A percentile compares a stretch with the other conserved stretches of the same genome.
phyloP scores from a whole-genome alignment of 1,140 invertebrate genomes.

The Drosophila yakuba region DNA sequence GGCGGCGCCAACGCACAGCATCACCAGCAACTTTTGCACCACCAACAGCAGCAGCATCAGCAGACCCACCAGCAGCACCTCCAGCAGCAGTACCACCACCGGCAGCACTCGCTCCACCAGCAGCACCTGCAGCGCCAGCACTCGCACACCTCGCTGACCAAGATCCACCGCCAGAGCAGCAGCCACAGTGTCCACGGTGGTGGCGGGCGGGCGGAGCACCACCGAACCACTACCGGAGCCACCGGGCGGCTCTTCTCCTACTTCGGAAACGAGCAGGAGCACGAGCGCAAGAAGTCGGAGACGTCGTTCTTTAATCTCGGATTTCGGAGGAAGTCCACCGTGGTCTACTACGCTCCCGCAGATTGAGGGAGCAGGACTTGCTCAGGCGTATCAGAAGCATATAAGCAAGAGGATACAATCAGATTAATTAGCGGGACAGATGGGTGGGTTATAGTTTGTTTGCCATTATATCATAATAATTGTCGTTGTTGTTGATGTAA shows the following conservation, averaged over 20 bases:
- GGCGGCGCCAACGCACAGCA: slow-evolving; percentile 72
- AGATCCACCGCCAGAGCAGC: slow-evolving; percentile 75
- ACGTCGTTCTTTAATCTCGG: slow-evolving; percentile 83
- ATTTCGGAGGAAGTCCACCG: slow-evolving; percentile 80
- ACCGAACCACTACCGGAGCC: slow-evolving; percentile 26
- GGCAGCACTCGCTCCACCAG: slow-evolving; percentile 54
- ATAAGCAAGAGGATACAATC: slow-evolving; percentile 51
- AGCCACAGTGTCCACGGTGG: slow-evolving; percentile 67
- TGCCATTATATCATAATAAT: slow-evolving; percentile 43
- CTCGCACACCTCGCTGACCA: slow-evolving; percentile 72
- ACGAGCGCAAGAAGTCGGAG: slow-evolving; percentile 81
- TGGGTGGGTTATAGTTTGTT: slow-evolving; percentile 11
- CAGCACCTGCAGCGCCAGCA: slow-evolving; percentile 75
- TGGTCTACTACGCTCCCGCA: slow-evolving; percentile 78
- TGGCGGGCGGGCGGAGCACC: slow-evolving; percentile 24
- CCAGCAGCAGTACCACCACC: slow-evolving; percentile 53
- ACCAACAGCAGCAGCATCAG: slow-evolving; percentile 66
- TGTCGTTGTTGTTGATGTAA: slow-evolving; percentile 71
- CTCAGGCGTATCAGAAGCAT: slow-evolving; percentile 48
- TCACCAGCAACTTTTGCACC: slow-evolving; percentile 63
- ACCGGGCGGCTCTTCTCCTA: slow-evolving; percentile 78
- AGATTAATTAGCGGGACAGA: slow-evolving; percentile 21
- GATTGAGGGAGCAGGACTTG: slow-evolving; percentile 21
- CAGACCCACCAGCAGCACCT: slow-evolving; percentile 45
- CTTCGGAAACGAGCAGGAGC: slow-evolving; percentile 80